Base-by-base conservation (phyloP, 2,113 vertebrate species). In the Xyrauchen texanus region DNA sequence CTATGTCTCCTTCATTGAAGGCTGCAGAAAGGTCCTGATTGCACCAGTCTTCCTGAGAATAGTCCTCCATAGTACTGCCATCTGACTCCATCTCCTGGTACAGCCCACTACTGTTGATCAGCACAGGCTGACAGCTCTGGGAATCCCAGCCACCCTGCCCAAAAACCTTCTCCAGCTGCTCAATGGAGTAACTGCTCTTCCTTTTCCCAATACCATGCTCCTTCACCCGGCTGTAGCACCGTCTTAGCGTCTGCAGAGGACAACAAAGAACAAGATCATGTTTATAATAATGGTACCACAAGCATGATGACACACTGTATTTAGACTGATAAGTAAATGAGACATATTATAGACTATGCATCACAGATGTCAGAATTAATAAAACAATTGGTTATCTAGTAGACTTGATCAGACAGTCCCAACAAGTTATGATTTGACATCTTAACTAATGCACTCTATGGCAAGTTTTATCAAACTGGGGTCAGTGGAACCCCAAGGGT, bases 51-150 rank as follows among this genome's bases (percentile, higher is more conserved):
- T 99, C 97, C 89, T 98, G 96, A 3, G 96, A 96, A 91, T 95
- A 97, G 58, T 99, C 98, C 86, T 98, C 98, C 95, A 99, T 92
- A 0, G 96, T 97, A 92, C 97, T 99, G 90, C 96, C 92, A 0
- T 98, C 96, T 0, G 96, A 98, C 90, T 98, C 97, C 95, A 98
- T 95, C 89, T 98, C 98, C 93, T 98, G 98, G 87, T 99, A 99
- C 80, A 99, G 87, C 49, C 98, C 98, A 0, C 96, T 98, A 93
- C 97, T 98, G 94, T 99, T 98, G 91, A 99, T 99, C 83, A 99
- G 94, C 82, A 99, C 98, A 0, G 98, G 98, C 83, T 98, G 97
- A 86, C 96, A 98, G 91, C 94, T 94, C 89, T 98, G 97, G 72
- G 96, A 95, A 83, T 99, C 98, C 98, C 98, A 99, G 90, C 97